Evolutionary conservation across 1,140 invertebrate genomes (phyloP).

Genomic region (Zaprionus lachaisei): DNA sequence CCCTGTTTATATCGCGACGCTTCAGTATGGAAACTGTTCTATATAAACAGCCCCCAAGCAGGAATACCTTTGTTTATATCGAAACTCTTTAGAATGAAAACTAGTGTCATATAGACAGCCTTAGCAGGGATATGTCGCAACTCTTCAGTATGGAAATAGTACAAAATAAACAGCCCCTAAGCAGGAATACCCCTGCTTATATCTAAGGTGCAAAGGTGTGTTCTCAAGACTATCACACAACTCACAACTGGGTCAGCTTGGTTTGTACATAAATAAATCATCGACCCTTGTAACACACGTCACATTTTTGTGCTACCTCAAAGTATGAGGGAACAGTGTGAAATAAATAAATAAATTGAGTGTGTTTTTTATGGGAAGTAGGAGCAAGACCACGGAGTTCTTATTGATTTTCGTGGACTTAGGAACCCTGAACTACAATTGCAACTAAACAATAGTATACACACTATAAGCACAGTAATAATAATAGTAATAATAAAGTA

Average conservation of each 20-base stretch:
- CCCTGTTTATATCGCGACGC: neutral
- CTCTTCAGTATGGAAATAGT: too few relatives aligned
- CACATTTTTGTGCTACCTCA: neutral
- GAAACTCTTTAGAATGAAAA: too few relatives aligned
- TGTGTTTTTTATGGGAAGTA: neutral
- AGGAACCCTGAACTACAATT: neutral
- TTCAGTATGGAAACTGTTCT: too few relatives aligned
- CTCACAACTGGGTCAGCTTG: neutral
- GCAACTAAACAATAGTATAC: too few relatives aligned
- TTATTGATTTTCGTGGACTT: neutral
- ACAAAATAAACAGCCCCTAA: neutral
- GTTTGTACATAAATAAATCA: neutral
- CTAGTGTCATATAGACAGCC: neutral
- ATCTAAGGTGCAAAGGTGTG: neutral
- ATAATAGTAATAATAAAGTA: too few relatives aligned
- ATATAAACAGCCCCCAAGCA: too few relatives aligned
- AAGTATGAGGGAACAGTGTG: neutral
- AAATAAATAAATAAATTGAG: neutral
- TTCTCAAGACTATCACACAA: neutral
- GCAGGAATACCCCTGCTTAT: neutral
- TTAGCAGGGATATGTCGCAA: too few relatives aligned
- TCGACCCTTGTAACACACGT: neutral
- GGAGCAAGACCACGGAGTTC: neutral
- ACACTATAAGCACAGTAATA: too few relatives aligned
- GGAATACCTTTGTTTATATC: neutral